A percentile compares a stretch with the other conserved stretches of the same genome.
phyloP scores from a whole-genome alignment of 37 sponge, comb jelly and placozoan genomes.

The Diacarnus erythraeanus region DNA sequence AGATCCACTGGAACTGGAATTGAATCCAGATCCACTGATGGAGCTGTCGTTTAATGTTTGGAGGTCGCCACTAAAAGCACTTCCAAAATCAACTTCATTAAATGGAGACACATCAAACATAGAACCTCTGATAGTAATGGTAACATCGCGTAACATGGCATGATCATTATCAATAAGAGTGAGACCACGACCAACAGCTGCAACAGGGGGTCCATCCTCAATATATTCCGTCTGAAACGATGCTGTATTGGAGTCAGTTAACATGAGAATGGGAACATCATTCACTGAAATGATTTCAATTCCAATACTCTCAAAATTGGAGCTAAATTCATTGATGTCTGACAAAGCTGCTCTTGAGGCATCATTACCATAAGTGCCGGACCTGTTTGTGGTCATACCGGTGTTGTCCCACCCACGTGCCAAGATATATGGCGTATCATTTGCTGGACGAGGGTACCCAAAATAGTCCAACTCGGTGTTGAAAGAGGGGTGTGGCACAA shows the following conservation, averaged over 20 bases:
- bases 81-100: conserved; percentile 20
- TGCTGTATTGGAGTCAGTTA: conserved; percentile 41
- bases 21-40: conserved; percentile 9
- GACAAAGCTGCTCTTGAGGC: conserved; percentile 57
- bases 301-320: not conserved
- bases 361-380: conserved; percentile 85
- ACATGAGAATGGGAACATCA: conserved; percentile 64
- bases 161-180: conserved; percentile 80
- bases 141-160: conserved; percentile 54
- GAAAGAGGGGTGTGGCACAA: conserved; percentile 71
- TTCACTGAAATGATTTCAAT: conserved; percentile 60
- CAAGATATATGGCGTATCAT: conserved; percentile 65
- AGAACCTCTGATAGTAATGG: conserved; percentile 74
- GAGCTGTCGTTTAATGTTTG: not conserved
- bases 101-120: conserved; percentile 39
- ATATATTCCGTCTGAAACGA: conserved; percentile 39
- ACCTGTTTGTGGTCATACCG: conserved; percentile 42
- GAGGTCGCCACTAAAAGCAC: not conserved
- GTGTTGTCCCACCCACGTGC: conserved; percentile 89
- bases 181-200: conserved; percentile 58
- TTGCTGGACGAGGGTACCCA: conserved; percentile 43
- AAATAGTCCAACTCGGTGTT: conserved; percentile 70
- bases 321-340: conserved; percentile 73
- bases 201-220: conserved; percentile 66
- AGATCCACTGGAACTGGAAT: no score